phyloP scores from a whole-genome alignment of 2,888 invertebrate species.

The Tricholauxania praeusta region DNA sequence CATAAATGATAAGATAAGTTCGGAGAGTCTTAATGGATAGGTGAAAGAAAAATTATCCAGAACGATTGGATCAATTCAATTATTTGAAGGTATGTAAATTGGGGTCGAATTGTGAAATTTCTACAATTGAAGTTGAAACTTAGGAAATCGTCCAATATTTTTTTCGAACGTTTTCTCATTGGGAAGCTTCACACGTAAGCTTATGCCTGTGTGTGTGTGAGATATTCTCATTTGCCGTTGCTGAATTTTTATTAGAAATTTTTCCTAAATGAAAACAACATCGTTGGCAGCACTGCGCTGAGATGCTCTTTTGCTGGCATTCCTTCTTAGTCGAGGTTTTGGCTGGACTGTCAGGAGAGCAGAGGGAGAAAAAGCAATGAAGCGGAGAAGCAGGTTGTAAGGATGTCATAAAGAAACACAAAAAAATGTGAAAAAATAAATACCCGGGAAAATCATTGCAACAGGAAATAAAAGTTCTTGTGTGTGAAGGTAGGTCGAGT shows the following conservation, averaged over 20 bases:
- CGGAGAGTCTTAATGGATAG: no score
- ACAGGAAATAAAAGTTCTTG: constrained; percentile 61
- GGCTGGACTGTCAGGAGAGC: background rate
- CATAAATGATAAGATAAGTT: no score
- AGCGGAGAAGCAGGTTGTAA: constrained; percentile 6
- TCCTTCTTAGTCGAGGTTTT: no score
- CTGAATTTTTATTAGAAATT: constrained; percentile 62
- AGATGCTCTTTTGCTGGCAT: no score
- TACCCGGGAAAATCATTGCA: constrained; percentile 45
- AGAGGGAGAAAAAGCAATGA: constrained; percentile 3
- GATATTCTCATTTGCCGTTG: constrained; percentile 52
- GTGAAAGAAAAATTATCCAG: no score
- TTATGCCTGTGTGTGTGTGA: background rate
- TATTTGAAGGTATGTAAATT: no score
- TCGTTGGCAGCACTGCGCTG: no score
- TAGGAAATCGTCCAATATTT: no score
- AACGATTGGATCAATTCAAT: no score
- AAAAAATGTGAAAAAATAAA: constrained; percentile 22
- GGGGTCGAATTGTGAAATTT: no score
- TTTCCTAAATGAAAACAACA: constrained; percentile 51
- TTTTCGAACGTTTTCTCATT: no score
- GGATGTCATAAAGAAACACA: constrained; percentile 26
- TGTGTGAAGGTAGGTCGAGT: constrained; percentile 18
- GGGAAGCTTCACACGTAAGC: background rate
- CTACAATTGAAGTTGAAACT: no score